Conservation (phyloP, 2,113 vertebrate species). For the Myrmophylax atrothorax region DNA sequence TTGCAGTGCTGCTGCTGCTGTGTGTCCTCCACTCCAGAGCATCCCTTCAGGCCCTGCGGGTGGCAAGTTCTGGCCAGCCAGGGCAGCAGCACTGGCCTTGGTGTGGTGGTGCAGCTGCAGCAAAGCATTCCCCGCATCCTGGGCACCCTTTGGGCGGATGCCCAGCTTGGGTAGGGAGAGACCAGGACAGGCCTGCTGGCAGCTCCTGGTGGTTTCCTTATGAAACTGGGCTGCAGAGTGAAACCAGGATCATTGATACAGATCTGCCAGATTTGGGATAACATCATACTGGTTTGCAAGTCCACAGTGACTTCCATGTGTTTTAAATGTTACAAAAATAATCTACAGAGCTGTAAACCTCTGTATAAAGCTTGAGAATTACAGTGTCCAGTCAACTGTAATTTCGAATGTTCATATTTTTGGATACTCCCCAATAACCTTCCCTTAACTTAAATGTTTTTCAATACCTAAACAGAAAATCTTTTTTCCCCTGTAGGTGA, state of each 20-base stretch:
- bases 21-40: not conserved
- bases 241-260: rapidly evolving
- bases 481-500: not conserved
- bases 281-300: rapidly evolving
- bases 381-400: not conserved
- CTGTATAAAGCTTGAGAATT: not conserved
- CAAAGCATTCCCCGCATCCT: not conserved
- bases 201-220: rapidly evolving
- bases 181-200: not conserved
- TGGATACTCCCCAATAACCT: not conserved
- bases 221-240: not conserved
- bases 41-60: not conserved
- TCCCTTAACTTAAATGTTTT: not conserved
- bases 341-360: not conserved
- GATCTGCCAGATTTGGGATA: not conserved
- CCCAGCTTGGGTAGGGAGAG: not conserved
- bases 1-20: not conserved
- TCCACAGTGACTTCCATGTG: rapidly evolving
- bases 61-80: not conserved
- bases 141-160: rapidly evolving
- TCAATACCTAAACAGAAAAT: not conserved
- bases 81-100: not conserved
- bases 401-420: not conserved
- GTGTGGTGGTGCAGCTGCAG: not conserved
- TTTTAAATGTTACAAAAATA: not conserved